Evolutionary conservation across 2,113 vertebrate species (phyloP).

Genomic region (Indicator maculatus): DNA sequence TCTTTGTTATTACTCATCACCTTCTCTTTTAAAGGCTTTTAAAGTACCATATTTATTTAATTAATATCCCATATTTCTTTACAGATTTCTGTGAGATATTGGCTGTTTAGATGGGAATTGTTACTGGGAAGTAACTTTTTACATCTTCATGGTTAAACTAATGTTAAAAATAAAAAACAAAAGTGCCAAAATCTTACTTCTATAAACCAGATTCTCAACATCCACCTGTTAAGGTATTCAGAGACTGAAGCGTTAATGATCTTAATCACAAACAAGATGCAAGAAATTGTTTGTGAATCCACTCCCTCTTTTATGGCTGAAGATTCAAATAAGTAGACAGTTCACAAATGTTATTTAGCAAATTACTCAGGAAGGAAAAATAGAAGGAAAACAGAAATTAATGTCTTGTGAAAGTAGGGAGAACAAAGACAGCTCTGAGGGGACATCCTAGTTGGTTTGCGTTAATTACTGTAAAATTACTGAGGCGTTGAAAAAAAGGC

Average conservation of each 20-base stretch:
- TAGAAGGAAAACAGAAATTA: conserved; percentile 45
- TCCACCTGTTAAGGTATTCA: neutral
- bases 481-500: conserved; percentile 30
- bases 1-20: neutral
- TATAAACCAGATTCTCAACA: neutral
- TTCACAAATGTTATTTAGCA: conserved; percentile 13
- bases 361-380: neutral
- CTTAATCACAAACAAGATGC: neutral
- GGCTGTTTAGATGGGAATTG: neutral
- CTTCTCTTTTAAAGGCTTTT: neutral
- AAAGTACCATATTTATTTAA: neutral
- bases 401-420: conserved; percentile 41
- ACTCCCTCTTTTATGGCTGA: neutral
- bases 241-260: neutral
- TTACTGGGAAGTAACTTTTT: neutral
- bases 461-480: conserved; percentile 45
- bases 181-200: neutral
- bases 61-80: neutral
- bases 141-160: neutral
- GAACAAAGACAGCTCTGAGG: conserved; percentile 26
- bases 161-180: neutral
- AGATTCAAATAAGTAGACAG: neutral
- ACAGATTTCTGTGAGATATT: neutral
- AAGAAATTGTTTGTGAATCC: neutral
- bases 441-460: neutral